A percentile compares a stretch with the other conserved stretches of the same genome.
Conservation (phyloP, 2,888 invertebrate genomes). For the Gortyna flavago region DNA sequence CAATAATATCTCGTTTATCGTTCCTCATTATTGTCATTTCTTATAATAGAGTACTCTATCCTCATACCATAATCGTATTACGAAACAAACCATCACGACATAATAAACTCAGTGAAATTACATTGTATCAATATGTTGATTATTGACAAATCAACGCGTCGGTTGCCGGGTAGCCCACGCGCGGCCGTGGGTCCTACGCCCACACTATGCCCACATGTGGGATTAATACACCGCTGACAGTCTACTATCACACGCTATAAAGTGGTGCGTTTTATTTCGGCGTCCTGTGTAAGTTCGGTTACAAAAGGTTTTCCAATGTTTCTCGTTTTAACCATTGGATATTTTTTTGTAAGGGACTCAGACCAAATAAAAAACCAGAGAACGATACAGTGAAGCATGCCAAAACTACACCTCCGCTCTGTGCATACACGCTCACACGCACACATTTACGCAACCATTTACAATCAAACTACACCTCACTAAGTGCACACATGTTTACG, state of each 20-base stretch:
- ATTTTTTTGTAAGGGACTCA: too few relatives aligned
- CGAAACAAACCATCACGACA: constrained; percentile 27
- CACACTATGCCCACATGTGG: constrained; percentile 75
- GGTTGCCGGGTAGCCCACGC: constrained; percentile 73
- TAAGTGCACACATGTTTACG: too few relatives aligned
- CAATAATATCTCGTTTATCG: not conserved
- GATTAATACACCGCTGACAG: constrained; percentile 58
- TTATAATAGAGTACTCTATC: constrained; percentile 28
- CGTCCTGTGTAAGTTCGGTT: constrained; percentile 3
- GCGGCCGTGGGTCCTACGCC: constrained; percentile 70
- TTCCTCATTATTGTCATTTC: constrained; percentile 36
- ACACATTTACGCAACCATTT: too few relatives aligned
- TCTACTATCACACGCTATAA: constrained; percentile 56
- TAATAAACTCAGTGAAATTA: constrained; percentile 45
- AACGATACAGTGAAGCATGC: too few relatives aligned
- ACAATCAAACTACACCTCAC: too few relatives aligned
- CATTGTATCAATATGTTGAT: constrained; percentile 57
- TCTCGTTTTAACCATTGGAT: not conserved
- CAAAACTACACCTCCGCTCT: too few relatives aligned
- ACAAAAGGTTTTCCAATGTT: not conserved
- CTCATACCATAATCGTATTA: constrained; percentile 26
- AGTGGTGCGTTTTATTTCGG: constrained; percentile 43
- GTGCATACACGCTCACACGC: too few relatives aligned
- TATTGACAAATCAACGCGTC: constrained; percentile 64
- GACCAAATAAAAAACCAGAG: too few relatives aligned